phyloP scores from a whole-genome alignment of 64 coral and sea anemone genomes.

The Montipora efflorescens region DNA sequence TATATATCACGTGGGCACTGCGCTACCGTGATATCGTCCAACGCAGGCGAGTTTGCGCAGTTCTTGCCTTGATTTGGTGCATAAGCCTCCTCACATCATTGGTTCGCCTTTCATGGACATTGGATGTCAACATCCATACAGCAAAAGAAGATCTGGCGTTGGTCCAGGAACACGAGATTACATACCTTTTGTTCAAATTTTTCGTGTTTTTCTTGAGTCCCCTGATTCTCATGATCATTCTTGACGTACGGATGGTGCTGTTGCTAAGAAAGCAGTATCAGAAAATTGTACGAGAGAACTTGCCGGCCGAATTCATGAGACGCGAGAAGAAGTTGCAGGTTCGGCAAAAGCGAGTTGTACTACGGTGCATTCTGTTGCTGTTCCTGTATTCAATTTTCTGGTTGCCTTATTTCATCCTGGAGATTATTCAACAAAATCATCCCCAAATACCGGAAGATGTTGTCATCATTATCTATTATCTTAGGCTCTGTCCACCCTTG shows the following conservation, averaged over 20 bases:
- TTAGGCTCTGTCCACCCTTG: conserved; percentile 51
- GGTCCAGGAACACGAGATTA: conserved; percentile 15
- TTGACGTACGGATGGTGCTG: conserved; percentile 48
- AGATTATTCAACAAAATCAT: conserved; percentile 23
- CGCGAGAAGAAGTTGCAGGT: conserved; percentile 9
- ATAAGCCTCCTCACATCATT: conserved; percentile 47
- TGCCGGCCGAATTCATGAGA: not conserved
- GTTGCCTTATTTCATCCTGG: conserved; percentile 62
- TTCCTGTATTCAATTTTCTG: conserved; percentile 37
- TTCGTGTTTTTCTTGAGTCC: conserved; percentile 50
- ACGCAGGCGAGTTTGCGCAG: conserved; percentile 5
- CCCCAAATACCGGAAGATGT: not conserved
- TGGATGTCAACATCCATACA: not conserved
- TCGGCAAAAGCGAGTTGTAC: conserved; percentile 14
- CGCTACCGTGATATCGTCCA: conserved; percentile 60
- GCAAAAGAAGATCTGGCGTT: not conserved
- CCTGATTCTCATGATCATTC: conserved; percentile 25
- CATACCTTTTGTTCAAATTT: conserved; percentile 32
- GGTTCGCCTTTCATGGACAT: conserved; percentile 52
- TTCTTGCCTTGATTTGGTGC: conserved; percentile 38
- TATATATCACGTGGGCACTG: conserved; percentile 56
- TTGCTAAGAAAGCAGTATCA: conserved; percentile 49
- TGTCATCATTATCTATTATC: conserved; percentile 6
- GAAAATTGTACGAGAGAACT: conserved; percentile 58
- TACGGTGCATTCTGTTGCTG: conserved; percentile 30